These are phyloP conservation scores for Poeciliopsis turrubarensis DNA, from an alignment of 2,113 vertebrate species.

Conservation along the genomic window DNA sequence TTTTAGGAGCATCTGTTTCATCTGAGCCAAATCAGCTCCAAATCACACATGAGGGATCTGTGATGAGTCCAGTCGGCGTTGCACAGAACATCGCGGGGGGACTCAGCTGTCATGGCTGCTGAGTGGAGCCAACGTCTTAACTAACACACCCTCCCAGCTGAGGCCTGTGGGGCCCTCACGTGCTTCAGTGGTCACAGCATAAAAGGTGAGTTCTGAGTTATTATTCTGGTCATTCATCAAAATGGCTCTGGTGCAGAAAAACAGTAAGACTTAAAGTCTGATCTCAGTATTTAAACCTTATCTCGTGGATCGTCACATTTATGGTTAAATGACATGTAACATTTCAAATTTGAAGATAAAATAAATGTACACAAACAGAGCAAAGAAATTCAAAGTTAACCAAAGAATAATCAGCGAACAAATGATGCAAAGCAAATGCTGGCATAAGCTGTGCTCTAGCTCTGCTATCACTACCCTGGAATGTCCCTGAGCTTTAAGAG, in stretches of 20 bases:
- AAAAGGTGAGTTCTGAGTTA: constrained; percentile 43
- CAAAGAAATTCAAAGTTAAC: neutral
- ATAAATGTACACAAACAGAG: constrained; percentile 10
- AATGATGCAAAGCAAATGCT: constrained; percentile 55
- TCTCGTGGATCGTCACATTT: constrained; percentile 3
- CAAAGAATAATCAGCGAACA: constrained; percentile 22
- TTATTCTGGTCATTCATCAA: constrained; percentile 64
- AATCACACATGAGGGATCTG: constrained; percentile 64
- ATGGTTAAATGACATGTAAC: neutral
- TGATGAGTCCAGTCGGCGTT: constrained; percentile 54
- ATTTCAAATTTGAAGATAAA: constrained; percentile 1
- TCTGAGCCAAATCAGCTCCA: constrained; percentile 65
- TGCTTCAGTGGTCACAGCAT: constrained; percentile 44
- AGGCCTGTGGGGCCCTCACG: constrained; percentile 48
- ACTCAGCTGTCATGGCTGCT: constrained; percentile 59
- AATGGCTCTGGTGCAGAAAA: constrained; percentile 26
- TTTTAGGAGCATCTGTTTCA: constrained; percentile 73
- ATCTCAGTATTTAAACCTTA: constrained; percentile 27
- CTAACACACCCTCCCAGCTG: constrained; percentile 67
- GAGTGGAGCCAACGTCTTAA: constrained; percentile 58
- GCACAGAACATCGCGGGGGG: constrained; percentile 38
- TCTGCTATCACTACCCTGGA: constrained; percentile 64
- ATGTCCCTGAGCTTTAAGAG: constrained; percentile 60
- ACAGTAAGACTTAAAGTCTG: constrained; percentile 25
- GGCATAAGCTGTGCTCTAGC: constrained; percentile 58